Conservation (phyloP, 2,888 invertebrate species). For the Tetragnatha montana region DNA sequence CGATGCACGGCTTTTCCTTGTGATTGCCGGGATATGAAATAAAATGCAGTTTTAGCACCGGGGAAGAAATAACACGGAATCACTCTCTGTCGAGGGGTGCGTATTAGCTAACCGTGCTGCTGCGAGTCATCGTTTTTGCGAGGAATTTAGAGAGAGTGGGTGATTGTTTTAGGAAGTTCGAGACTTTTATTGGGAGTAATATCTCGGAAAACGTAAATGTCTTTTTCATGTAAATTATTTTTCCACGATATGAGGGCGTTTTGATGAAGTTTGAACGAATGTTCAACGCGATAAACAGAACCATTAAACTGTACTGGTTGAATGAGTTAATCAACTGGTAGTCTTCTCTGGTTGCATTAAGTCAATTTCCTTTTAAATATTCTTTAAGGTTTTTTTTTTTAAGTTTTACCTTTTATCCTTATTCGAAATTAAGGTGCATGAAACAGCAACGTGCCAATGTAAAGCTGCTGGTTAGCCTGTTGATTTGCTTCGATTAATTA, state of each 20-base stretch:
- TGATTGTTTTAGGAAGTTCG: neutral
- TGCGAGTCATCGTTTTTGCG: neutral
- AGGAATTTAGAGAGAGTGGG: neutral
- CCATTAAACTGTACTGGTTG: too few species aligned
- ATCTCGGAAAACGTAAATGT: neutral
- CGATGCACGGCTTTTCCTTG: neutral
- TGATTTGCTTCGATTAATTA: too few species aligned
- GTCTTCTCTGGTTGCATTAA: too few species aligned
- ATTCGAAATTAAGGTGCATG: too few species aligned
- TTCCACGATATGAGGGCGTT: neutral
- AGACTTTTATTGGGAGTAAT: constrained; percentile 3
- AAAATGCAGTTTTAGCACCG: constrained; percentile 12
- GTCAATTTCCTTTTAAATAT: too few species aligned
- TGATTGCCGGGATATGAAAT: constrained; percentile 22
- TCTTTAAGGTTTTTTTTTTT: too few species aligned
- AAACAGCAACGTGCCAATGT: too few species aligned
- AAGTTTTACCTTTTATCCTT: too few species aligned
- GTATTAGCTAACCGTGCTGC: constrained; percentile 14
- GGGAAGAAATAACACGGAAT: constrained; percentile 17
- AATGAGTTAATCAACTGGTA: too few species aligned
- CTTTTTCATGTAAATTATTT: constrained; percentile 5
- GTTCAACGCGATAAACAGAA: neutral
- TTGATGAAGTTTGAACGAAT: neutral
- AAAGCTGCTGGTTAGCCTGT: too few species aligned
- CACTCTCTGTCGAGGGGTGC: neutral